Conservation (phyloP, 30 jellyfish, hydroid and myxozoan species). For the Pelagia noctiluca region DNA sequence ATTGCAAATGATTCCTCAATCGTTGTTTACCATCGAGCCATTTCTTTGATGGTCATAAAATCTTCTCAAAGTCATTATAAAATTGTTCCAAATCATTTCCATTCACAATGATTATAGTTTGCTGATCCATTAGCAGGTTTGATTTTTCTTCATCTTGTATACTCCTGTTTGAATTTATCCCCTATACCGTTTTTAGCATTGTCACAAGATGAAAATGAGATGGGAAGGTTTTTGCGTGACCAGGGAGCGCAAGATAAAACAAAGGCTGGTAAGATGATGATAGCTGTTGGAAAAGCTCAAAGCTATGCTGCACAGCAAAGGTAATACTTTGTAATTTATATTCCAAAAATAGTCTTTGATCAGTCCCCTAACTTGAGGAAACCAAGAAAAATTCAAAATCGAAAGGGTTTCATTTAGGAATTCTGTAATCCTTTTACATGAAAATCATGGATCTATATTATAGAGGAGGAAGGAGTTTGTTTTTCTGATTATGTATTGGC, state of each 20-base stretch:
- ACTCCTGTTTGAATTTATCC: neutral
- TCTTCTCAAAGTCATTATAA: no score
- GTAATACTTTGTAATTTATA: constrained; percentile 15
- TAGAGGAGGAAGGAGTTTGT: no score
- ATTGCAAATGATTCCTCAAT: no score
- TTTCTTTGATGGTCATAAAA: no score
- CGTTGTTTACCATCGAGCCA: no score
- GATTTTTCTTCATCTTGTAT: neutral
- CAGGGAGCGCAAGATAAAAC: constrained; percentile 97
- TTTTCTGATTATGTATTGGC: no score
- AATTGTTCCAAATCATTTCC: no score
- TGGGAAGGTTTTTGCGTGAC: constrained; percentile 97
- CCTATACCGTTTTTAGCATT: constrained; percentile 56
- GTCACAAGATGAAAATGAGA: constrained; percentile 98
- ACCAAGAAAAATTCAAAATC: neutral
- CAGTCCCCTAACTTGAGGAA: neutral
- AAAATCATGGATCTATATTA: no score
- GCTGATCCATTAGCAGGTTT: neutral
- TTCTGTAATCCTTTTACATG: no score
- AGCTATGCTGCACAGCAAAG: constrained; percentile 99
- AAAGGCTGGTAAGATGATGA: constrained; percentile 99
- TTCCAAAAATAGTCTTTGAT: no score
- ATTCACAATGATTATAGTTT: neutral
- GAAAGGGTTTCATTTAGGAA: neutral
- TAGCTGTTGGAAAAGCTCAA: constrained; percentile 99